Base-by-base conservation (phyloP, 2,888 invertebrate genomes). In the Metalampra italica region DNA sequence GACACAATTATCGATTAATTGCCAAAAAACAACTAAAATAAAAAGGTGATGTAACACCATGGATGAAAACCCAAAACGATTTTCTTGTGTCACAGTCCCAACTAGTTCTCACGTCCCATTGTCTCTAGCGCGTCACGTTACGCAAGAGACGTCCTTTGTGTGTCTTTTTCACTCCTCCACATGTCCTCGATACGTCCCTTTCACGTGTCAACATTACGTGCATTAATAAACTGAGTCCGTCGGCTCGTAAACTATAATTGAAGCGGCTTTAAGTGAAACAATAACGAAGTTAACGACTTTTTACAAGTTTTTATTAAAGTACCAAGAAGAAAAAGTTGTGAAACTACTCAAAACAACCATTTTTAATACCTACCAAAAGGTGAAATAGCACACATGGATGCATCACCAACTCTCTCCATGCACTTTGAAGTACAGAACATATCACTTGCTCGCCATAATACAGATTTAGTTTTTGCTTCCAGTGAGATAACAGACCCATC, bases 241-340 rank as follows among this genome's bases (percentile, higher is more conserved):
- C 50, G 46, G 51, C 51, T 60, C 57, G 50, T 65, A 65, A 66
- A 67, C 55, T 62, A 59, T 61, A 67, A 62, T 63, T 60, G 60
- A 62, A n/a, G n/a, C n/a, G 11, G n/a, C 36, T 57, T 9, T 43
- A 13, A 11, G 22, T 34, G 15, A 36, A 15, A 22, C 44, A 36
- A 44, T 44, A 36, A 36, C 22, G 5, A 22, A 22, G 22, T 5
- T 22, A 3, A 22, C 5, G 22, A 22, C 22, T 22, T 22, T 22
- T 22, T 22, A n/a, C n/a, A n/a, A n/a, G n/a, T n/a, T n/a, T n/a
- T n/a, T n/a, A n/a, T n/a, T n/a, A 22, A 5, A 22, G 22, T 22
- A 5, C 22, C 22, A 22, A 22, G 22, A 22, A 22, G 22, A 22
- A 22, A 22, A 22, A n/a, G n/a, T n/a, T n/a, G n/a, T n/a, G n/a